Evolutionary conservation across 2,888 invertebrate species (phyloP), one percentile per base, ranked within the genome.

Genomic region (Drosophila colorata): DNA sequence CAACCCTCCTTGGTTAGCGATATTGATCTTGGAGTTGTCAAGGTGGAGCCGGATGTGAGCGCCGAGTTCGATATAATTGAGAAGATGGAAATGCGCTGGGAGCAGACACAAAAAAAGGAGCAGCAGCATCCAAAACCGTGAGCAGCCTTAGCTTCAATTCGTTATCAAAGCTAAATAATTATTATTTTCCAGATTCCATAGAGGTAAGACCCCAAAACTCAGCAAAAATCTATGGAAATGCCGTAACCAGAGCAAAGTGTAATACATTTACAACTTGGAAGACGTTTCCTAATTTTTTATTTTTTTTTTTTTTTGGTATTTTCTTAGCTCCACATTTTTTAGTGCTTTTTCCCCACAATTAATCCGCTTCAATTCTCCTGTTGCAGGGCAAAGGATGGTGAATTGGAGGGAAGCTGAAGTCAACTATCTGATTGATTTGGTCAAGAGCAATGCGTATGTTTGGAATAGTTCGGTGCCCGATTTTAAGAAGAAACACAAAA

Each of bases 341-440:
- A 38, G 16, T 16, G 4, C 1, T 28, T 9, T 31, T 35, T n/a
- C 11, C 13, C 13, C 11, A 18, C 6, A 28, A 4, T 7, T 8
- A 5, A 20, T 28, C 11, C 1, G 4, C 11, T 23, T 31, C 9
- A 1, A 13, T 44, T 43, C n/a, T 9, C n/a, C 16, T 8, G 5
- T 60, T 49, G 3, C 23, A 69, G 56, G 56, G 7, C 46, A 33
- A 47, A 44, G 48, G 25, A 71, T 58, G 71, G 66, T 70, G 0
- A 58, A 49, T 37, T 70, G 70, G 71, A 48, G 65, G 14, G 70
- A 70, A 41, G 70, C 40, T 33, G 70, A 70, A 65, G 71, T 70
- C 9, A 58, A 70, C 35, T 71, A 53, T 41, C 40, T 70, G 0
- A 70, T 70, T 53, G 70, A 70, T 28, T 37, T 70, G 20, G 64